phyloP scores from a whole-genome alignment of 2,888 invertebrate species.

The Dynastes hyllus region DNA sequence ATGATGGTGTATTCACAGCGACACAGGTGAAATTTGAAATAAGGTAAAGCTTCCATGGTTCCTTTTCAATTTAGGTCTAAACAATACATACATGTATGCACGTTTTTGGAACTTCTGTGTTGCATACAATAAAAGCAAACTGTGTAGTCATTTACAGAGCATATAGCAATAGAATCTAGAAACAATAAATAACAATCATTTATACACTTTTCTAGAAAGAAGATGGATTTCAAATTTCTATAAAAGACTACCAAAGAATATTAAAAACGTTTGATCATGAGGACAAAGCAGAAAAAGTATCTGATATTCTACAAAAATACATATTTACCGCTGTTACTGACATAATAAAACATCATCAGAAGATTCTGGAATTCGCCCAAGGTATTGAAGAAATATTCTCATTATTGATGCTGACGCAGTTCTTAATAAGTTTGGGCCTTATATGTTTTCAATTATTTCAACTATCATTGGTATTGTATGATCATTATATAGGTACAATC shows the following conservation, averaged over 20 bases:
- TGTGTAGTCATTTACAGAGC: too few relatives aligned
- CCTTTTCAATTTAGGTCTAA: too few relatives aligned
- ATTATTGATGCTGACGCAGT: conserved; percentile 47
- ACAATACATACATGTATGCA: too few relatives aligned
- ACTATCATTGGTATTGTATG: conserved; percentile 40
- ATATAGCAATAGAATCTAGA: too few relatives aligned
- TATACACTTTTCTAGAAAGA: neutral
- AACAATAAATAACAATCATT: too few relatives aligned
- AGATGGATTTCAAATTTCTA: neutral
- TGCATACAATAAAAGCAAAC: too few relatives aligned
- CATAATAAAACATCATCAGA: conserved; percentile 54
- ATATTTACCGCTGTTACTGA: conserved; percentile 25
- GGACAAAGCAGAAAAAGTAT: conserved; percentile 22
- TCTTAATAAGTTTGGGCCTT: conserved; percentile 35
- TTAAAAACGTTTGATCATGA: neutral
- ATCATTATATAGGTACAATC: neutral
- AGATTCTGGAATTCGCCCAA: conserved; percentile 52
- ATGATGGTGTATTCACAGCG: too few relatives aligned
- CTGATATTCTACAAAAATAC: conserved; percentile 35
- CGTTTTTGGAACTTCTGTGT: too few relatives aligned
- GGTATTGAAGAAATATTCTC: conserved; percentile 53
- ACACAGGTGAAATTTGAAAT: too few relatives aligned
- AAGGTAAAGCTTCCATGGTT: too few relatives aligned
- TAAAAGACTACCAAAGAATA: neutral
- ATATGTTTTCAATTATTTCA: conserved; percentile 48